Percentiles rank a stretch among this genome's conserved stretches.
Evolutionary conservation across 2,888 invertebrate species (phyloP).

Genomic region (Drosophila seclusa): DNA sequence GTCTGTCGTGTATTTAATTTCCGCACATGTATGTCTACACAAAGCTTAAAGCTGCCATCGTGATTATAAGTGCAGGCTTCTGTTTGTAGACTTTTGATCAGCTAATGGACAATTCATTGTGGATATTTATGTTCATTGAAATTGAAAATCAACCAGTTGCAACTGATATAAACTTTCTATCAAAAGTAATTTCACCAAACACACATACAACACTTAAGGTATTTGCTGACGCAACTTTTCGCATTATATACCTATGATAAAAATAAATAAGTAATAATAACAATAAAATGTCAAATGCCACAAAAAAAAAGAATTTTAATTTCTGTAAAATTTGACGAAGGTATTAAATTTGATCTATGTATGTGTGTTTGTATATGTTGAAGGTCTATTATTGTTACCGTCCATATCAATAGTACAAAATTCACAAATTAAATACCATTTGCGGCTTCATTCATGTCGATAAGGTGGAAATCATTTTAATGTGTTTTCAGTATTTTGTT

Average conservation of each 20-base stretch:
- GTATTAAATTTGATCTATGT: constrained; percentile 28
- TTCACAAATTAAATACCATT: constrained; percentile 72
- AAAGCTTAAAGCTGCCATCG: neutral
- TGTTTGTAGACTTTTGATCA: neutral
- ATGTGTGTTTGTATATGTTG: constrained; percentile 9
- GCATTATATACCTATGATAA: constrained; percentile 72
- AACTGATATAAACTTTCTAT: neutral
- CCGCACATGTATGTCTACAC: constrained; percentile 1
- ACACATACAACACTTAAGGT: neutral
- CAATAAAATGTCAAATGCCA: constrained; percentile 38
- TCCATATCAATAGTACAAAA: constrained; percentile 69
- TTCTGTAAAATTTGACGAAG: constrained; percentile 52
- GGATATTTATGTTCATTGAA: neutral
- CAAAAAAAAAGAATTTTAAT: constrained; percentile 26
- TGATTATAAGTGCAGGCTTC: neutral
- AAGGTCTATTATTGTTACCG: constrained; percentile 21
- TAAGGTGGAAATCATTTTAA: constrained; percentile 69
- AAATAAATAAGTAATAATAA: constrained; percentile 40
- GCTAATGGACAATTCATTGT: neutral
- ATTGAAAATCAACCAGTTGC: neutral
- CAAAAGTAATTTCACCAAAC: constrained; percentile 2
- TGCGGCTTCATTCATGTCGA: constrained; percentile 77
- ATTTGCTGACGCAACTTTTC: constrained; percentile 62
- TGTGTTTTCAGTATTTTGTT: constrained; percentile 59
- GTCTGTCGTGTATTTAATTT: neutral